Evolutionary conservation across 2,888 invertebrate genomes (phyloP).

Genomic region (Sicus ferrugineus): DNA sequence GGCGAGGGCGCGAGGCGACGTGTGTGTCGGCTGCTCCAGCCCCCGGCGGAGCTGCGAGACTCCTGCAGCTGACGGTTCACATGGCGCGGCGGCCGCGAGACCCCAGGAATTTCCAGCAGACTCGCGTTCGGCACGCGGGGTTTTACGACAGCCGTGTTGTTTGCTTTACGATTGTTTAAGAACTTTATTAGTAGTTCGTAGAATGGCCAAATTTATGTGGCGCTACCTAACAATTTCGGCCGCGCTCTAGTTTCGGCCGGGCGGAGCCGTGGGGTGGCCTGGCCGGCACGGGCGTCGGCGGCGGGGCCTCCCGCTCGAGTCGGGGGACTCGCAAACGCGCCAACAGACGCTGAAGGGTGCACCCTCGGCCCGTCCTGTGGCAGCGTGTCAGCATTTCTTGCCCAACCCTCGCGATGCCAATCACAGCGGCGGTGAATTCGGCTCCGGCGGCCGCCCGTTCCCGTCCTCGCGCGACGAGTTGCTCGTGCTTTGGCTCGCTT

Average conservation of each 20-base stretch:
- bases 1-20: not conserved
- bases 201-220: constrained; percentile 19
- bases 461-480: not conserved
- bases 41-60: not conserved
- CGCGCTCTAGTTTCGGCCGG: not conserved
- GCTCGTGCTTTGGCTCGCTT: not conserved
- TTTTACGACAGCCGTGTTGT: constrained; percentile 41
- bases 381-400: no score
- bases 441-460: not conserved
- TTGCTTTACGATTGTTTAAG: constrained; percentile 39
- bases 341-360: no score
- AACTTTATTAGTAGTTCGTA: constrained; percentile 33
- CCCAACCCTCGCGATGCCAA: no score
- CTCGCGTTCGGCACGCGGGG: constrained; percentile 29
- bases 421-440: no score
- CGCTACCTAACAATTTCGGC: constrained; percentile 8
- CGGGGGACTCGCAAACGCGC: no score
- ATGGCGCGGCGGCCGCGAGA: not conserved
- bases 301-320: not conserved
- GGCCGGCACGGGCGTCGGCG: not conserved
- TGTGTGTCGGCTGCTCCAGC: not conserved
- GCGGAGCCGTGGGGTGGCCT: not conserved
- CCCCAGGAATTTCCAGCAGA: not conserved
- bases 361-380: no score
- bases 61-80: not conserved